Evolutionary conservation across 2,113 vertebrate species (phyloP).

Genomic region (Burhinus bistriatus): DNA sequence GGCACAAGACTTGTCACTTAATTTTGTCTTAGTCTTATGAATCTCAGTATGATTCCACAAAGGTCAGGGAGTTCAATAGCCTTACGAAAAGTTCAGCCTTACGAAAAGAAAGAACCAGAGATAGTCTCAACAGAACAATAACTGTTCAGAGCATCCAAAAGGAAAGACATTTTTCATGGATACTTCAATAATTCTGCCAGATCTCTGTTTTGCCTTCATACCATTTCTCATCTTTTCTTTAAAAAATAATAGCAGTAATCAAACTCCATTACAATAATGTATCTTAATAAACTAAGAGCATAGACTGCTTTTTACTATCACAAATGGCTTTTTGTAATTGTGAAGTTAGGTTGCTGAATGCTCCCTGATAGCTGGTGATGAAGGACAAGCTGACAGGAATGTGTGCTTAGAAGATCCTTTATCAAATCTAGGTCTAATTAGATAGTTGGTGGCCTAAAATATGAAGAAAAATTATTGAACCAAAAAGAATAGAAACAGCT

Average conservation of each 20-base stretch:
- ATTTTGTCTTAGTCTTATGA: not conserved
- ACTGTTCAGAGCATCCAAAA: not conserved
- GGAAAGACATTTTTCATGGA: not conserved
- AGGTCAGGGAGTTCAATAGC: not conserved
- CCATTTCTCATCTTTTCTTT: not conserved
- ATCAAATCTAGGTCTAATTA: not conserved
- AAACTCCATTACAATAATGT: not conserved
- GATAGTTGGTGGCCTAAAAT: not conserved
- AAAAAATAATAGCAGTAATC: not conserved
- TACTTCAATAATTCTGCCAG: not conserved
- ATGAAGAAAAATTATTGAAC: not conserved
- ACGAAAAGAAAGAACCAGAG: not conserved
- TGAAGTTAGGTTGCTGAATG: not conserved
- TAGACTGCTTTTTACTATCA: not conserved
- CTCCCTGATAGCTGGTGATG: not conserved
- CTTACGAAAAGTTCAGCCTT: not conserved
- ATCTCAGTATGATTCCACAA: not conserved
- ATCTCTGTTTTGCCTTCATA: not conserved
- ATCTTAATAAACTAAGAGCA: not conserved
- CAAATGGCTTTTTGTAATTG: not conserved
- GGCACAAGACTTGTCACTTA: not conserved
- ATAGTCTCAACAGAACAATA: not conserved
- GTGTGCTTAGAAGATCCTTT: not conserved
- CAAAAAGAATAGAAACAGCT: not conserved
- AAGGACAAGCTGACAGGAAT: not conserved